Evolutionary conservation across 2,113 vertebrate genomes (phyloP).

Genomic region (Indri indri): DNA sequence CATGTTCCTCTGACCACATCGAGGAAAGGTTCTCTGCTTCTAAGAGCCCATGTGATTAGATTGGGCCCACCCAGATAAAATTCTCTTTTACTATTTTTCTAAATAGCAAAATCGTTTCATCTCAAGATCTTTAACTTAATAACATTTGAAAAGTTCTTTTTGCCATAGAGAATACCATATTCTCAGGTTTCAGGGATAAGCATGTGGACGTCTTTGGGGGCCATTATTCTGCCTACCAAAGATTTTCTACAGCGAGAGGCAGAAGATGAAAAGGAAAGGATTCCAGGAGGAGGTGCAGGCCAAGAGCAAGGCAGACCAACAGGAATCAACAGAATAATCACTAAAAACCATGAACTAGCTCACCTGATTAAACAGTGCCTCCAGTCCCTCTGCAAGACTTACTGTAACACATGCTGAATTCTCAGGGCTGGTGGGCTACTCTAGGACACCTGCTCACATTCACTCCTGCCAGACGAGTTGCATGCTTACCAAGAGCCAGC

Average conservation of each 20-base stretch:
- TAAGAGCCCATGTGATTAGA: background rate
- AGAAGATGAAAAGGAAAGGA: background rate
- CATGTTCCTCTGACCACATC: background rate
- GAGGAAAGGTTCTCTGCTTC: background rate
- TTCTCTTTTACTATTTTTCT: too few relatives aligned
- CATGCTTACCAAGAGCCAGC: background rate
- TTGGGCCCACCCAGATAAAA: background rate
- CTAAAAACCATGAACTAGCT: background rate
- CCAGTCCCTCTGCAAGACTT: background rate
- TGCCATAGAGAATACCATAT: background rate
- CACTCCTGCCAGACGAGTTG: background rate
- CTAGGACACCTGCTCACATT: background rate
- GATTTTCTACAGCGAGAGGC: background rate
- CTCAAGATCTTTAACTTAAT: background rate
- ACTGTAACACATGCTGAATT: background rate
- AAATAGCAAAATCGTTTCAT: background rate
- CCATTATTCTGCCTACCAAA: background rate
- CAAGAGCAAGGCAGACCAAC: background rate
- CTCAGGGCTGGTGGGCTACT: background rate
- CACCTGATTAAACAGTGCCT: background rate
- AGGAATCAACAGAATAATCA: background rate
- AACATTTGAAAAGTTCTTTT: background rate
- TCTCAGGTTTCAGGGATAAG: background rate
- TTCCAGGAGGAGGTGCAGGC: background rate
- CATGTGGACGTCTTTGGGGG: background rate